phyloP scores from a whole-genome alignment of 1,140 invertebrate species.

The Laupala kohalensis region DNA sequence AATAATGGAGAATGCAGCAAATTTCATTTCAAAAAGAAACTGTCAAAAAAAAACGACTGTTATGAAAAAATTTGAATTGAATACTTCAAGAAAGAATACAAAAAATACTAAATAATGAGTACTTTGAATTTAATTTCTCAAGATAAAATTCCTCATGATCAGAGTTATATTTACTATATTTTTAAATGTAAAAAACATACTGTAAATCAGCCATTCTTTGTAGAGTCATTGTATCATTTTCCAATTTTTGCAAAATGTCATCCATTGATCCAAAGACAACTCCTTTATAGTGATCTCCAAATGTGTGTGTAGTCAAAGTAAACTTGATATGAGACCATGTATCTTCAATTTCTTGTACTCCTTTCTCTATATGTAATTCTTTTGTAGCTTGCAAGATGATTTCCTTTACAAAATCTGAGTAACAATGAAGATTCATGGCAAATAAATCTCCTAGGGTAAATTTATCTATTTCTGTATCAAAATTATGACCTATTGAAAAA shows the following conservation, averaged over 20 bases:
- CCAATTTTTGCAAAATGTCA: slow-evolving; percentile 63
- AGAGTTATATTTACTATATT: no score
- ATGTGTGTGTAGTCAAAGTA: slow-evolving; percentile 47
- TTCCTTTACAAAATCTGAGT: slow-evolving; percentile 66
- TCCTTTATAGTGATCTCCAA: slow-evolving; percentile 43
- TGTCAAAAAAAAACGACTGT: no score
- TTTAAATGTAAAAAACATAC: no score
- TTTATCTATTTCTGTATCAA: slow-evolving; percentile 72
- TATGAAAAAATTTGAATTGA: no score
- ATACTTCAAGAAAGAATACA: no score
- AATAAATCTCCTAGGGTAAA: slow-evolving; percentile 87
- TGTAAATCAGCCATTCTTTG: slow-evolving; percentile 85
- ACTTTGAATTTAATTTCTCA: no score
- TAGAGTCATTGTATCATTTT: slow-evolving; percentile 78
- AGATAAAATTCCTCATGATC: no score
- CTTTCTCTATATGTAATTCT: slow-evolving; percentile 75
- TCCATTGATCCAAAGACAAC: slow-evolving; percentile 68
- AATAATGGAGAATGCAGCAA: no score
- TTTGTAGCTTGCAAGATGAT: slow-evolving; percentile 79
- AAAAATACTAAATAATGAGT: no score
- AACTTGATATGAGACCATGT: slow-evolving; percentile 65
- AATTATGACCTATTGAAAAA: slow-evolving; percentile 48
- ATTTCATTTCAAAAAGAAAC: no score
- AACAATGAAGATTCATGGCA: slow-evolving; percentile 73
- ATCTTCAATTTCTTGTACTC: slow-evolving; percentile 61